Evolutionary conservation across 2,888 invertebrate species (phyloP), one percentile per base, ranked within the genome.

Genomic region (Deroplatys truncata): DNA sequence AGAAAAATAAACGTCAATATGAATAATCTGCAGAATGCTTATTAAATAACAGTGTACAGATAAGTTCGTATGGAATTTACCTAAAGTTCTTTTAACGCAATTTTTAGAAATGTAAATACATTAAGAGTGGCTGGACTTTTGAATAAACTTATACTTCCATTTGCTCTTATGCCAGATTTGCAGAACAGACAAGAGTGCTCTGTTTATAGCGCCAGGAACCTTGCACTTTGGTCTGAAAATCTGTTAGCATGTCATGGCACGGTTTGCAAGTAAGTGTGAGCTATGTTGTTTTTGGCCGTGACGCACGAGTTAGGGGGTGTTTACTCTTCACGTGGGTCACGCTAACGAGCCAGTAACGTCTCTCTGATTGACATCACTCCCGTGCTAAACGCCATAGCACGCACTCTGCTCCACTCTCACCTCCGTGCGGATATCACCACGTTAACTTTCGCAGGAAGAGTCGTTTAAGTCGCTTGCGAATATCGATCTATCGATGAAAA

Each of bases 271-370:
- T 72, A 72, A 72, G 56, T 72, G 56, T 25, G 56, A 72, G 56
- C 56, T 72, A 25, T 7, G 56, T 72, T 72, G 56, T 72, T 72
- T 72, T 72, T 72, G 56, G 56, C 56, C 56, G 56, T 72, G 56
- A 72, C 56, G 56, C 56, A 72, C 56, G 56, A 72, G 56, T 72
- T 72, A 72, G 56, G 56, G 56, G 56, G 20, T 72, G 56, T 72
- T 72, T 72, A 20, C 56, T 72, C 56, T 72, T 72, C 56, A 72
- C 56, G 56, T 72, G 56, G 56, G 56, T 72, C 56, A 72, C 84
- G 85, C 88, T 28, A 91, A 91, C 86, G 83, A 91, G 35, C 25
- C 31, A 83, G 87, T 87, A 87, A 87, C 87, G 87, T 43, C 29
- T n/a, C 87, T 82, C 28, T 87, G 87, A 87, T 87, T 87, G 87